Conservation (phyloP, 2,113 vertebrate species). For the Maccullochella peelii region DNA sequence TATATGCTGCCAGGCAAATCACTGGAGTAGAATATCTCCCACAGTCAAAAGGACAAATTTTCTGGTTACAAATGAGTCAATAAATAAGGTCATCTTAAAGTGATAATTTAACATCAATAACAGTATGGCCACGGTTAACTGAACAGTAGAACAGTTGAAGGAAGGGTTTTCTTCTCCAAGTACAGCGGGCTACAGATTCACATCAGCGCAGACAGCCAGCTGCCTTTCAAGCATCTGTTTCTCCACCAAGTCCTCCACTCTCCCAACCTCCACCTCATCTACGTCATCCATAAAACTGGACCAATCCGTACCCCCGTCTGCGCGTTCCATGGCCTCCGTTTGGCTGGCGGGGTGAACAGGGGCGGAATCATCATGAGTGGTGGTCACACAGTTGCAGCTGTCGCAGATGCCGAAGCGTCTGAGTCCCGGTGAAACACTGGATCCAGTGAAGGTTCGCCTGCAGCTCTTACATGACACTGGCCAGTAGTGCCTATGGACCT, state of each 20-base stretch:
- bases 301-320: conserved; percentile 89
- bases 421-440: conserved; percentile 88
- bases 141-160: neutral
- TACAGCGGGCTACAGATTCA: conserved; percentile 17
- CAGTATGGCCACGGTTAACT: conserved; percentile 16
- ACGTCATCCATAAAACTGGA: conserved; percentile 94
- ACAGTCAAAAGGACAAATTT: neutral
- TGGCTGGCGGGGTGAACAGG: conserved; percentile 87
- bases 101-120: conserved; percentile 27
- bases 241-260: conserved; percentile 84
- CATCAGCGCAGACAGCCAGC: conserved; percentile 77
- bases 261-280: conserved; percentile 88
- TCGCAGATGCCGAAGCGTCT: conserved; percentile 93
- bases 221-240: conserved; percentile 83
- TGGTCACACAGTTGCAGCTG: conserved; percentile 94
- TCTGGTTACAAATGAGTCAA: conserved; percentile 35
- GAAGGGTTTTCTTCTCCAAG: neutral
- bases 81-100: conserved; percentile 41
- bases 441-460: conserved; percentile 90
- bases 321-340: conserved; percentile 86
- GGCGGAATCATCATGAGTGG: conserved; percentile 86
- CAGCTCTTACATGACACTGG: conserved; percentile 96
- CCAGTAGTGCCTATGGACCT: conserved; percentile 96
- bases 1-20: conserved; percentile 5
- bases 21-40: neutral